Evolutionary conservation across 2,113 vertebrate genomes (phyloP).

Genomic region (Scartelaos histophorus): DNA sequence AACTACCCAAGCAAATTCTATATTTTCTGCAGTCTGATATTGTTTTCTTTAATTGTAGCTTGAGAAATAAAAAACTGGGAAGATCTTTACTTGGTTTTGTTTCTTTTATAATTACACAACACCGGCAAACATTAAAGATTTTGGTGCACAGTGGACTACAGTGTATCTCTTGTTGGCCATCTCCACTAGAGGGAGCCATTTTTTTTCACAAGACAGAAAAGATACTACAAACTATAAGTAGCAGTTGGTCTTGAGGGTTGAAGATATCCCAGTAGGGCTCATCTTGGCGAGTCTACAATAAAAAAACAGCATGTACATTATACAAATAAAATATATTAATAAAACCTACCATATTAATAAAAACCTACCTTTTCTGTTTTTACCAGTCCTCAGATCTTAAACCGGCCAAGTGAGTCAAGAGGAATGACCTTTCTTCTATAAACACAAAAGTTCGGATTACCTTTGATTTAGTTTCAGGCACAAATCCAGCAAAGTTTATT

Average conservation of each 20-base stretch:
- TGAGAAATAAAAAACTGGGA: conserved; percentile 81
- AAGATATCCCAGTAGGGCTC: neutral
- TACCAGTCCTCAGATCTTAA: conserved; percentile 47
- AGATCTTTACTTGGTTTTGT: conserved; percentile 20
- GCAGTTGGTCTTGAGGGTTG: too few relatives aligned
- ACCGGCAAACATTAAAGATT: neutral
- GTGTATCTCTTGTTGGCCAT: conserved; percentile 58
- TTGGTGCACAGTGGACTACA: conserved; percentile 29
- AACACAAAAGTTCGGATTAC: neutral
- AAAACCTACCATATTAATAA: too few relatives aligned
- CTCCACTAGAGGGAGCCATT: conserved; percentile 63
- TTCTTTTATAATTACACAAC: conserved; percentile 1
- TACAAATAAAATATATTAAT: neutral
- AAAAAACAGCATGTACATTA: neutral
- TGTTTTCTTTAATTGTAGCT: conserved; percentile 82
- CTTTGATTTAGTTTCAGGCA: too few relatives aligned
- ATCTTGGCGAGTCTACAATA: conserved; percentile 65
- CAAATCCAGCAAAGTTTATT: too few relatives aligned
- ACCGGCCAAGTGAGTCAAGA: conserved; percentile 73
- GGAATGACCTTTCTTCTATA: conserved; percentile 70
- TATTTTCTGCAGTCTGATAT: conserved; percentile 82
- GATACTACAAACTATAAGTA: too few relatives aligned
- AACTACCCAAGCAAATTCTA: conserved; percentile 80
- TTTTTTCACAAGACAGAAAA: neutral
- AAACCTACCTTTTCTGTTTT: conserved; percentile 47